A percentile compares a stretch with the other conserved stretches of the same genome.
Conservation (phyloP, 2,797 vertebrate genomes). For the Scarus forsteni region DNA sequence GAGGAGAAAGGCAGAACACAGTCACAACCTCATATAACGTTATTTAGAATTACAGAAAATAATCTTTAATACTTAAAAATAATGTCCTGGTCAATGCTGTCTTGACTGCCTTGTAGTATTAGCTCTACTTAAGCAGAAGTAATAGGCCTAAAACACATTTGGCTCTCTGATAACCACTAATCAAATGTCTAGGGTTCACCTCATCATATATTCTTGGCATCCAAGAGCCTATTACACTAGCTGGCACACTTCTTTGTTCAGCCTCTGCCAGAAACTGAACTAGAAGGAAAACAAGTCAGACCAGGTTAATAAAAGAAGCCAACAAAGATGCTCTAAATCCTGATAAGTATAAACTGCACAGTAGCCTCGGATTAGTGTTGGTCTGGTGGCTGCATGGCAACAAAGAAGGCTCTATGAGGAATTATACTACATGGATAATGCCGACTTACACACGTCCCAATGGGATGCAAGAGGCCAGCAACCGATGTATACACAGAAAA, state of each 20-base stretch:
- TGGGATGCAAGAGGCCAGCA: constrained; percentile 5
- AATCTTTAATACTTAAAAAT: too few relatives aligned
- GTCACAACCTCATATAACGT: too few relatives aligned
- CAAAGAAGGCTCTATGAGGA: constrained; percentile 29
- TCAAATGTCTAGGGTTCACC: neutral
- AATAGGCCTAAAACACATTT: constrained; percentile 26
- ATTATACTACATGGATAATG: constrained; percentile 51
- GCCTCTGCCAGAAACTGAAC: constrained; percentile 30
- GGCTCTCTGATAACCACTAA: constrained; percentile 7
- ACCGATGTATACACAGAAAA: constrained; percentile 3
- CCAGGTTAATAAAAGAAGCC: constrained; percentile 41
- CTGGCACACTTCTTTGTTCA: constrained; percentile 30
- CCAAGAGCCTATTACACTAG: constrained; percentile 17
- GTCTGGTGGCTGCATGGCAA: constrained; percentile 28
- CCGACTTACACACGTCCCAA: constrained; percentile 51
- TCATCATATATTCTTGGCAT: constrained; percentile 14
- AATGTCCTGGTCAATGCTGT: too few relatives aligned
- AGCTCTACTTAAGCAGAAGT: neutral
- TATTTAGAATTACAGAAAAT: too few relatives aligned
- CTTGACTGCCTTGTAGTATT: too few relatives aligned
- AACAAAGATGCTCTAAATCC: constrained; percentile 47
- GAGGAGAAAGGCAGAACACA: too few relatives aligned
- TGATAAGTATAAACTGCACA: constrained; percentile 45
- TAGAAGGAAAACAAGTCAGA: constrained; percentile 39
- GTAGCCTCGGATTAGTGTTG: constrained; percentile 15